These are phyloP conservation scores for Acanthosepion lycidas DNA, from an alignment of 2,888 invertebrate genomes.

Conservation along the genomic window DNA sequence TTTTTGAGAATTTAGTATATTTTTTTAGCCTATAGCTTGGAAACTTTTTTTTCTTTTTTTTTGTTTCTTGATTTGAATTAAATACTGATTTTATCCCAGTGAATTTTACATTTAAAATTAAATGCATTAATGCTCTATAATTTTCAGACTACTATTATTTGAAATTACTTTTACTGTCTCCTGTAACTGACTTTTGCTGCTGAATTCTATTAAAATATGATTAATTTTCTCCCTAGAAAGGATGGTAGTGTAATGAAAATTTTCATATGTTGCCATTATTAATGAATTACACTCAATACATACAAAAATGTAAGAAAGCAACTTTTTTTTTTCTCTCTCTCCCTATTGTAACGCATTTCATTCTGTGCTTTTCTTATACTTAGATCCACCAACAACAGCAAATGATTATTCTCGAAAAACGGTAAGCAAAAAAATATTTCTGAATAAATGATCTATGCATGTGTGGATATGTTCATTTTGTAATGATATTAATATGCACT, in stretches of 20 bases:
- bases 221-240: too few relatives aligned
- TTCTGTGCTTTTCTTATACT: background rate
- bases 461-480: background rate
- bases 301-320: background rate
- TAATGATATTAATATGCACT: background rate
- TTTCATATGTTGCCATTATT: background rate
- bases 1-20: too few relatives aligned
- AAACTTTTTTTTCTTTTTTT: too few relatives aligned
- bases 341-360: background rate
- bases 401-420: conserved; percentile 50
- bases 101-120: too few relatives aligned
- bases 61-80: too few relatives aligned
- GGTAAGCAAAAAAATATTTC: conserved; percentile 47
- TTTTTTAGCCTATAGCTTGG: too few relatives aligned
- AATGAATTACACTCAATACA: background rate
- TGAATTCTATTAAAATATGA: too few relatives aligned
- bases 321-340: background rate
- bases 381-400: conserved; percentile 52
- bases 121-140: too few relatives aligned
- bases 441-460: background rate
- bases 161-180: too few relatives aligned
- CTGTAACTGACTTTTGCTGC: too few relatives aligned
- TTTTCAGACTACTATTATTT: too few relatives aligned
- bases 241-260: background rate
- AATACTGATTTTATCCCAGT: too few relatives aligned